Conservation (phyloP, 2,113 vertebrate genomes). For the Lichenostomus cassidix region DNA sequence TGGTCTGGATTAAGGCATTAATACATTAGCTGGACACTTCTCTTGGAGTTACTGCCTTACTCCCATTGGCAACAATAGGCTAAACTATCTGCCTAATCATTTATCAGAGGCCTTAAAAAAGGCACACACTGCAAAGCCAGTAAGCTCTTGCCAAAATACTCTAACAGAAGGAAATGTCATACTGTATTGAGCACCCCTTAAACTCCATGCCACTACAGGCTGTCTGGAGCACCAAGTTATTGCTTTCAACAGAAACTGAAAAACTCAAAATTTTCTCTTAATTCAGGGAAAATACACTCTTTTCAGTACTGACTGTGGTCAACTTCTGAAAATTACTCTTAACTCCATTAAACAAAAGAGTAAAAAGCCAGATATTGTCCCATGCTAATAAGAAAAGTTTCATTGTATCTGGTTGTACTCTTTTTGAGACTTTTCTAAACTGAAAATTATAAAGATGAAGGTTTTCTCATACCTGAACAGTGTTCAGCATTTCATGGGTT, state of each 20-base stretch:
- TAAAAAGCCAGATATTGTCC: not conserved
- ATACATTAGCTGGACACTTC: slow-evolving; percentile 57
- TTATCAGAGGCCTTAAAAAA: slow-evolving; percentile 58
- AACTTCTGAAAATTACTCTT: not conserved
- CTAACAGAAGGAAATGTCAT: slow-evolving; percentile 43
- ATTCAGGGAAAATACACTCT: not conserved
- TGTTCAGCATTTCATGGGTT: not conserved
- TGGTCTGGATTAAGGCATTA: slow-evolving; percentile 62
- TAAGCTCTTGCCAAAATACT: slow-evolving; percentile 48
- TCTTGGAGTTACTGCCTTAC: slow-evolving; percentile 34
- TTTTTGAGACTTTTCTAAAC: not conserved
- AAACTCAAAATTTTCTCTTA: not conserved
- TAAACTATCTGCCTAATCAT: slow-evolving; percentile 63
- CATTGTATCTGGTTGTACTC: not conserved
- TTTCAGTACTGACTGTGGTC: not conserved
- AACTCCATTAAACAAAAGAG: not conserved
- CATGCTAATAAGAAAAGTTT: not conserved
- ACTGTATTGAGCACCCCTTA: slow-evolving; percentile 5
- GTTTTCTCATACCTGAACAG: not conserved
- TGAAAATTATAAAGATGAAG: not conserved
- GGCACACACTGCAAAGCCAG: slow-evolving; percentile 2
- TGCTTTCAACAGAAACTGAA: not conserved
- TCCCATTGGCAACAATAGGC: slow-evolving; percentile 47
- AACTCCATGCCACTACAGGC: not conserved
- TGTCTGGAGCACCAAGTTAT: not conserved